phyloP scores from a whole-genome alignment of 2,797 vertebrate genomes.

The Bovichtus diacanthus region DNA sequence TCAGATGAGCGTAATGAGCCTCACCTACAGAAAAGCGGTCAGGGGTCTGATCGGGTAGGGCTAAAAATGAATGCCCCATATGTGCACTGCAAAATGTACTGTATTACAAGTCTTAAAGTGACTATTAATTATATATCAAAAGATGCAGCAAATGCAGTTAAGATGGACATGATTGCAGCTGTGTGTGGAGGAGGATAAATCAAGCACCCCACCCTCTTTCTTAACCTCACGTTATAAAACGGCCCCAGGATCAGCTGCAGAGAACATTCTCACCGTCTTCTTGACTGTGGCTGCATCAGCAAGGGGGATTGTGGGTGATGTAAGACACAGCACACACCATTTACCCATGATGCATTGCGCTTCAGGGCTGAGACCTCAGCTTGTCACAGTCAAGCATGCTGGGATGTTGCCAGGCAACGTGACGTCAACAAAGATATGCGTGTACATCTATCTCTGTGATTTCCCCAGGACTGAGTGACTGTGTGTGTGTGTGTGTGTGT shows the following conservation, averaged over 20 bases:
- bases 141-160: constrained; percentile 22
- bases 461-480: constrained; percentile 44
- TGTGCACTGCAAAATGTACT: constrained; percentile 45
- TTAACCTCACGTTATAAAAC: constrained; percentile 31
- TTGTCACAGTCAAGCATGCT: constrained; percentile 74
- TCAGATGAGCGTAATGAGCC: constrained; percentile 78
- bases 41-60: constrained; percentile 64
- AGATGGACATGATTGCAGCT: constrained; percentile 27
- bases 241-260: constrained; percentile 55
- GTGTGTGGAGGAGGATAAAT: constrained; percentile 36
- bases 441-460: constrained; percentile 58
- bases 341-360: constrained; percentile 76
- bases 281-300: constrained; percentile 42
- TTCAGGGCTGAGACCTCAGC: constrained; percentile 73
- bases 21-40: constrained; percentile 80
- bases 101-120: constrained; percentile 41
- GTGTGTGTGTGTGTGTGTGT: constrained; percentile 21
- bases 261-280: constrained; percentile 38
- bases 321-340: constrained; percentile 63
- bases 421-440: constrained; percentile 75
- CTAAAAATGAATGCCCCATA: constrained; percentile 51
- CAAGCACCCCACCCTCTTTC: neutral
- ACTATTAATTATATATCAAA: constrained; percentile 61
- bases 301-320: constrained; percentile 71
- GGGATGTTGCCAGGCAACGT: constrained; percentile 81